Evolutionary conservation across 2,888 invertebrate species (phyloP).

Genomic region (Xestia sexstrigata): DNA sequence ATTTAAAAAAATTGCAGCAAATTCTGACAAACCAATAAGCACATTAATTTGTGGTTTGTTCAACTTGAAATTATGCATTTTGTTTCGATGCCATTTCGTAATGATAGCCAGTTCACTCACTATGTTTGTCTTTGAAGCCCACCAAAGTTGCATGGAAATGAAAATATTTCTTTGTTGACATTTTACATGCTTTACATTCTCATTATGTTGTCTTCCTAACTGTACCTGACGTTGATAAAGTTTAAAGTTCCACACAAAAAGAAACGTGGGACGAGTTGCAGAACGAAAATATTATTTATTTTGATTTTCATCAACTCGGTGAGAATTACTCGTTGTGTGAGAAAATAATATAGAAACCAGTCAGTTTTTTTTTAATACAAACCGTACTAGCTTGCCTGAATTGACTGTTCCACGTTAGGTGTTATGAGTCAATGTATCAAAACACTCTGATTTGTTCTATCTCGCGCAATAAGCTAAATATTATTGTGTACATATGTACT

Average conservation of each 20-base stretch:
- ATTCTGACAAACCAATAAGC: background rate
- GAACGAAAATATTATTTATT: too few species aligned
- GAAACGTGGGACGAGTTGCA: too few species aligned
- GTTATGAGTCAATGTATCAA: constrained; percentile 37
- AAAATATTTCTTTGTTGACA: constrained; percentile 23
- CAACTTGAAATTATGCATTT: background rate
- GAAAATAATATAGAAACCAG: background rate
- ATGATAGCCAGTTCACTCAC: constrained; percentile 9
- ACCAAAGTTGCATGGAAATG: constrained; percentile 38
- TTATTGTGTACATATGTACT: constrained; percentile 26
- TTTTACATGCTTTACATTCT: constrained; percentile 9
- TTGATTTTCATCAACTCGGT: too few species aligned
- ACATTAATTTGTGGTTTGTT: background rate
- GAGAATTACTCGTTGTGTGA: background rate
- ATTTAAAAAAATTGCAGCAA: background rate
- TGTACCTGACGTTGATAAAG: too few species aligned
- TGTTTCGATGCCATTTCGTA: too few species aligned
- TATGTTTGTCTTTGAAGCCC: constrained; percentile 41
- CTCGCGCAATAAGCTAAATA: constrained; percentile 25
- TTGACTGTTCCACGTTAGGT: background rate
- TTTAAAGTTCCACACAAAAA: too few species aligned
- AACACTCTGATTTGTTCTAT: constrained; percentile 49
- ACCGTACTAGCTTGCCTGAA: constrained; percentile 12
- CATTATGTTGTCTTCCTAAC: too few species aligned
- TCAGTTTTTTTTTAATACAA: background rate